A percentile compares a stretch with the other conserved stretches of the same genome.
Evolutionary conservation across 2,113 vertebrate genomes (phyloP).

Genomic region (Ammospiza nelsoni): DNA sequence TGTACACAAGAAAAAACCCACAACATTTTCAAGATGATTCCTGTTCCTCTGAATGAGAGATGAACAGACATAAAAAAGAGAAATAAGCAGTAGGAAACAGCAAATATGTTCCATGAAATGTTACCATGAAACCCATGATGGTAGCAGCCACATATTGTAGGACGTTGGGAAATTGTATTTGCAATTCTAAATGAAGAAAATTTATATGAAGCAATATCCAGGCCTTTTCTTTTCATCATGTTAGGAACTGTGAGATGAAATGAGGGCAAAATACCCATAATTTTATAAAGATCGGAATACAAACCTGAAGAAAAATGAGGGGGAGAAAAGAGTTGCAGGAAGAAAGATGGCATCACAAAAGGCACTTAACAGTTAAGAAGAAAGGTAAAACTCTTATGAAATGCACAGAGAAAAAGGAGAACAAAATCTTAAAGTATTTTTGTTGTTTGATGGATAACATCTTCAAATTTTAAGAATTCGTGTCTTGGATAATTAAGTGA

Average conservation of each 20-base stretch:
- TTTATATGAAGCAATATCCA: background rate
- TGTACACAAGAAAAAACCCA: background rate
- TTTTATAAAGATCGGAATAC: background rate
- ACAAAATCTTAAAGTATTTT: background rate
- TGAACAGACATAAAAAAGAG: background rate
- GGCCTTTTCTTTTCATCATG: background rate
- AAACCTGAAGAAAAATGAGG: background rate
- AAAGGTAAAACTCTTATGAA: background rate
- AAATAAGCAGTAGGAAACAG: background rate
- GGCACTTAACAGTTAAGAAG: background rate
- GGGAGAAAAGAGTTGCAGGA: background rate
- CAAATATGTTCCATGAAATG: background rate
- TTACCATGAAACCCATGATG: background rate
- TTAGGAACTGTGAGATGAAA: background rate
- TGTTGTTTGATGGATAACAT: background rate
- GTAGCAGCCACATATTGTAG: background rate
- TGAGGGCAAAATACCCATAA: background rate
- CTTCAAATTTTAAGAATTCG: background rate
- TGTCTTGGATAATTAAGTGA: background rate
- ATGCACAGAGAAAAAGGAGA: background rate
- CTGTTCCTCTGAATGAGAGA: background rate
- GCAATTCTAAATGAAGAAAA: constrained; percentile 34
- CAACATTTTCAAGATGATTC: background rate
- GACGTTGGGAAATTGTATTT: constrained; percentile 19
- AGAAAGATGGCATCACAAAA: background rate